Percentiles rank a stretch among this genome's conserved stretches.
These are phyloP conservation scores for Zhuqinia jingwanae DNA, from an alignment of 2,888 invertebrate species.

Conservation along the genomic window DNA sequence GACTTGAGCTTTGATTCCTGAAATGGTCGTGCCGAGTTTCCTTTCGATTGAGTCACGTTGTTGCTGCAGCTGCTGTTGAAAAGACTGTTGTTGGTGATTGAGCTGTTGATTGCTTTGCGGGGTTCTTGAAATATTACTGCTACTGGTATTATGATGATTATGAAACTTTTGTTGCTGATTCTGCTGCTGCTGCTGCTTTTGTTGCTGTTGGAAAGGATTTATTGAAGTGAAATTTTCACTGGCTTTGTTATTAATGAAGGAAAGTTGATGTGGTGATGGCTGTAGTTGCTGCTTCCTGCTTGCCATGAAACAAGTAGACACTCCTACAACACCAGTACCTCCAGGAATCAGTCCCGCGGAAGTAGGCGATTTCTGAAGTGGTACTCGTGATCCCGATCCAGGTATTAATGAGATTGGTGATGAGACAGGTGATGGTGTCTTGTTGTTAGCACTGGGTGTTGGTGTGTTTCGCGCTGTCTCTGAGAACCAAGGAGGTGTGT, in stretches of 20 bases:
- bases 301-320: slow-evolving; percentile 45
- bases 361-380: slow-evolving; percentile 62
- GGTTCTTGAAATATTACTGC: slow-evolving; percentile 18
- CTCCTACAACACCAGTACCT: not conserved
- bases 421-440: slow-evolving; percentile 25
- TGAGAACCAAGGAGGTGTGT: slow-evolving; percentile 60
- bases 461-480: slow-evolving; percentile 25
- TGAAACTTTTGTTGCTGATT: slow-evolving; percentile 23
- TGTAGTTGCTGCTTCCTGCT: slow-evolving; percentile 45
- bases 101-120: not conserved
- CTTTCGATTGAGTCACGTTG: slow-evolving; percentile 48
- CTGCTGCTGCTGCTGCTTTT: slow-evolving; percentile 13
- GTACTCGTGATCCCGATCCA: slow-evolving; percentile 42
- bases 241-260: slow-evolving; percentile 46
- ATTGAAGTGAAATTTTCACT: slow-evolving; percentile 37
- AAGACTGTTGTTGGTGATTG: slow-evolving; percentile 2
- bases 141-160: not conserved
- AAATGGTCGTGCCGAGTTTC: slow-evolving; percentile 52
- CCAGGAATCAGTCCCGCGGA: slow-evolving; percentile 27
- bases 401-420: slow-evolving; percentile 41
- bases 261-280: not conserved
- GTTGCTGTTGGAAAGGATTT: slow-evolving; percentile 42
- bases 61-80: slow-evolving; percentile 36
- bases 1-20: slow-evolving; percentile 57
- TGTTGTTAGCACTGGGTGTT: slow-evolving; percentile 29